Percentiles rank a stretch among this genome's conserved stretches.
These are phyloP conservation scores for Leptobrachium leishanense DNA, from an alignment of 2,113 vertebrate genomes.

Conservation along the genomic window DNA sequence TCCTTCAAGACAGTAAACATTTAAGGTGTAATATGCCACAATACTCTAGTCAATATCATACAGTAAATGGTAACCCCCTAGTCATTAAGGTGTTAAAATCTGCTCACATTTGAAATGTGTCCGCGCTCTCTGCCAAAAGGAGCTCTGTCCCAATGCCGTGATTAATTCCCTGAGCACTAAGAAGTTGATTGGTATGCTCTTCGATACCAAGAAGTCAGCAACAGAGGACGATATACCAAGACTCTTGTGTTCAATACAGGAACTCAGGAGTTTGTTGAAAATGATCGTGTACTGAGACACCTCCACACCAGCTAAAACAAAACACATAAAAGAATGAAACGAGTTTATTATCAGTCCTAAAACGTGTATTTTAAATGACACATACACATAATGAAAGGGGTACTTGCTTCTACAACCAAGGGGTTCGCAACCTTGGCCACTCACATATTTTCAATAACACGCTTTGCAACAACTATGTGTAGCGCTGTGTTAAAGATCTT, in stretches of 20 bases:
- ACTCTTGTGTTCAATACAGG: conserved; percentile 77
- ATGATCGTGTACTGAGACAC: conserved; percentile 69
- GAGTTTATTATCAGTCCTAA: too few species aligned
- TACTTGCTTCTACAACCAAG: too few species aligned
- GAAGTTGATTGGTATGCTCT: conserved; percentile 73
- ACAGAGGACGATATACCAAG: conserved; percentile 78
- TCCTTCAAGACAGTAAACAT: too few species aligned
- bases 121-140: conserved; percentile 84
- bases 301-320: conserved; percentile 70
- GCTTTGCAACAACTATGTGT: too few species aligned
- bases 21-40: too few species aligned
- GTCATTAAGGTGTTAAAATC: background rate
- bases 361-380: too few species aligned
- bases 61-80: too few species aligned
- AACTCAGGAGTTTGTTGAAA: conserved; percentile 80
- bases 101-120: conserved; percentile 86
- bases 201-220: conserved; percentile 83
- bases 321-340: conserved; percentile 10
- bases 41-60: too few species aligned
- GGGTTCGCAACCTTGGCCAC: too few species aligned
- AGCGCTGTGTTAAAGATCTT: too few species aligned
- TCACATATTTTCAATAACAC: too few species aligned
- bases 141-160: conserved; percentile 83
- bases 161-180: conserved; percentile 76
- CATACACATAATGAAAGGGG: too few species aligned